Evolutionary conservation across 1,140 invertebrate genomes (phyloP), one percentile per base, ranked within the genome.

Genomic region (Hormaphis cornu): DNA sequence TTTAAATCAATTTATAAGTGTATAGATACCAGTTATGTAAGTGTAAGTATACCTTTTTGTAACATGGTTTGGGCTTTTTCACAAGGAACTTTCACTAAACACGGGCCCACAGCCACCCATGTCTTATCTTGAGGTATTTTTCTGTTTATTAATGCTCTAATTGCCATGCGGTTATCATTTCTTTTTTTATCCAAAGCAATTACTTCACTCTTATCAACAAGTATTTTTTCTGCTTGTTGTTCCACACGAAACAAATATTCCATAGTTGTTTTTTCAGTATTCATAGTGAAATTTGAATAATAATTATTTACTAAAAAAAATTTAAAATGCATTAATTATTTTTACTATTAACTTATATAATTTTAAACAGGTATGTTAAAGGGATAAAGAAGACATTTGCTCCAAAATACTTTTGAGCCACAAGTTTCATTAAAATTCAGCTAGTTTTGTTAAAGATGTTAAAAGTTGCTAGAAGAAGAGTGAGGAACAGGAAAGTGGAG

Each of bases 101-200:
- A 82, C 54, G 86, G 86, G n/a, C 89, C 89, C 48, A 90, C 78
- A 35, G 86, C 86, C 9, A 90, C 79, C 88, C 88, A 91, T 56
- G 81, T 81, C 75, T 85, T 87, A 46, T 80, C 81, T 75, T 85
- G 86, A 12, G 77, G 75, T 9, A 4, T 48, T 50, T 80, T 77
- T 6, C 76, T 76, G 2, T 78, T 76, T 50, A 79, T 77, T 9
- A 89, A 69, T 37, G 83, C 83, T 75, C 90, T 81, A 72, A 91
- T 78, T 4, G 88, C 89, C 79, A 91, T 87, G 48, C 90, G 80
- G 72, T 88, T 89, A 70, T 86, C 82, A 75, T 93, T 89, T 74
- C 90, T 81, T 75, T 85, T 82, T 75, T 86, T 86, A 75, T 93
- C 90, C 69, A 92, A 78, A 59, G 84, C 82, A 56, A 91, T 77